Percentiles rank a stretch among this genome's conserved stretches.
Evolutionary conservation across 2,113 vertebrate species (phyloP).

Genomic region (Equus przewalskii): DNA sequence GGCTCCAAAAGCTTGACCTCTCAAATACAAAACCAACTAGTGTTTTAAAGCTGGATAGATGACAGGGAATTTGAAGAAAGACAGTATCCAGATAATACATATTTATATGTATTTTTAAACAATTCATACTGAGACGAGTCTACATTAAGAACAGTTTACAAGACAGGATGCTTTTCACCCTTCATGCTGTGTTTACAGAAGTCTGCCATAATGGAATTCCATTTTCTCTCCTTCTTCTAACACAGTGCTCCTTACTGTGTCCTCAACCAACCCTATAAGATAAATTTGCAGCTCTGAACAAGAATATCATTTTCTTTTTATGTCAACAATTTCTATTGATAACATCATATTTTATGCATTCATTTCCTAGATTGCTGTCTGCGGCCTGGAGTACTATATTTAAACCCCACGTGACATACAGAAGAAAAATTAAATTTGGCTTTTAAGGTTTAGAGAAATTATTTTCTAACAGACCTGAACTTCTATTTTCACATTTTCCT

Average conservation of each 20-base stretch:
- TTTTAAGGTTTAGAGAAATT: conserved; percentile 45
- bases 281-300: conserved; percentile 61
- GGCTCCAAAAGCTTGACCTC: conserved; percentile 25
- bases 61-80: conserved; percentile 71
- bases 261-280: conserved; percentile 55
- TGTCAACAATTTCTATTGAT: conserved; percentile 74
- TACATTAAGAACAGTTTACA: conserved; percentile 71
- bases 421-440: conserved; percentile 57
- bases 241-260: conserved; percentile 64
- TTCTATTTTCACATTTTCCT: conserved; percentile 51
- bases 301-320: conserved; percentile 62
- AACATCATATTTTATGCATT: conserved; percentile 71
- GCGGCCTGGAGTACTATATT: not conserved
- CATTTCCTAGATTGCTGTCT: conserved; percentile 64
- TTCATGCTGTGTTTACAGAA: conserved; percentile 64
- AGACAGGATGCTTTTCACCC: conserved; percentile 59
- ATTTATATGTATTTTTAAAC: conserved; percentile 73
- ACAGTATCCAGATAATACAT: conserved; percentile 70
- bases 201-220: conserved; percentile 42
- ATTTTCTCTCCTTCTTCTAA: conserved; percentile 45
- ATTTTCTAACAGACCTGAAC: conserved; percentile 18
- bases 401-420: conserved; percentile 11
- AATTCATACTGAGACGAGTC: conserved; percentile 64
- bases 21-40: conserved; percentile 66
- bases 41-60: conserved; percentile 64